Evolutionary conservation across 2,797 vertebrate genomes (phyloP).

Genomic region (Atherinosoma microstoma): DNA sequence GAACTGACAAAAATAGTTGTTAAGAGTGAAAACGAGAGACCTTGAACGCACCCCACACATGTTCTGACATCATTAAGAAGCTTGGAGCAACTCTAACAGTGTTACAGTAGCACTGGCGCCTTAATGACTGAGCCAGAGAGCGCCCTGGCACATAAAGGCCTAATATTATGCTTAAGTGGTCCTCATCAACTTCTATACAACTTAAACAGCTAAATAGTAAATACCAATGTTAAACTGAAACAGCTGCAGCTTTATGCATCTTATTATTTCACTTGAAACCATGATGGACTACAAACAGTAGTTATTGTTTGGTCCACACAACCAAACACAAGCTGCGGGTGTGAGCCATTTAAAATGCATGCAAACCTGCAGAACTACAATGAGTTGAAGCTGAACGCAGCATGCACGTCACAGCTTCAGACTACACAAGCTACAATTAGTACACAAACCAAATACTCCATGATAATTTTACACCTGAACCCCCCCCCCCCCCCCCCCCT

Average conservation of each 20-base stretch:
- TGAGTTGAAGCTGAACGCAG: slow-evolving; percentile 28
- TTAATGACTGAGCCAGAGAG: neutral
- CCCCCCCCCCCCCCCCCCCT: slow-evolving; percentile 7
- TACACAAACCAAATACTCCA: slow-evolving; percentile 11
- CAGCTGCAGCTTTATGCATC: neutral
- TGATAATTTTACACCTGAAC: slow-evolving; percentile 54
- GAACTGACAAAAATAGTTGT: neutral
- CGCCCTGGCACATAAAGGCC: neutral
- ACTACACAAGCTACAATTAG: slow-evolving; percentile 10
- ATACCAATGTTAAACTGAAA: slow-evolving; percentile 6
- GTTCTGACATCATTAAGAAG: neutral
- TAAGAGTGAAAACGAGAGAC: neutral
- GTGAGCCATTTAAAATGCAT: slow-evolving; percentile 23
- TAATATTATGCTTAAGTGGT: neutral
- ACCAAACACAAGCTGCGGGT: slow-evolving; percentile 14
- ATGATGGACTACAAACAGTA: neutral
- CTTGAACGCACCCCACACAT: neutral
- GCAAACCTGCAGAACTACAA: slow-evolving; percentile 1
- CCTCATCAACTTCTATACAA: slow-evolving; percentile 18
- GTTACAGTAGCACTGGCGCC: neutral
- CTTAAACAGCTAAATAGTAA: slow-evolving; percentile 13
- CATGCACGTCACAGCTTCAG: slow-evolving; percentile 4
- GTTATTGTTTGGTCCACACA: neutral
- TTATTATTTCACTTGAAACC: slow-evolving; percentile 4
- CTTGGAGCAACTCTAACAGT: neutral